phyloP scores from a whole-genome alignment of 2,797 vertebrate genomes.

The Eleutherodactylus coqui region DNA sequence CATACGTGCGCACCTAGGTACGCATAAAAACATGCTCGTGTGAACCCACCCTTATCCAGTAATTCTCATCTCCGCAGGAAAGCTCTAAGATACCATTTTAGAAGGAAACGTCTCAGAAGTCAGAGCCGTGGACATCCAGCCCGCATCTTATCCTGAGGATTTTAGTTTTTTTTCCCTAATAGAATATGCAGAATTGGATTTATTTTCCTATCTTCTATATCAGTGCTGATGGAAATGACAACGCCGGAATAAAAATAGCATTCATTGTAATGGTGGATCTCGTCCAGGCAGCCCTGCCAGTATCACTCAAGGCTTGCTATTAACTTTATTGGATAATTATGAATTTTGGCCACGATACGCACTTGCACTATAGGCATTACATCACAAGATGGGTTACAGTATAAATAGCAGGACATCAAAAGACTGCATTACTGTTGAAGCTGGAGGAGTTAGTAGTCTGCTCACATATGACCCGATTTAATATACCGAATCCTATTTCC shows the following conservation, averaged over 20 bases:
- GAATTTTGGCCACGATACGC: not conserved
- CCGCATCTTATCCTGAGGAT: not conserved
- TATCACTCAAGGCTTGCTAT: conserved; percentile 6
- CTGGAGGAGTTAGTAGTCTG: not conserved
- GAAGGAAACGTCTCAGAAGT: not conserved
- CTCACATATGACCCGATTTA: not conserved
- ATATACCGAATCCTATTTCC: not conserved
- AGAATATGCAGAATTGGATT: not conserved
- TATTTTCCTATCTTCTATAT: conserved; percentile 4
- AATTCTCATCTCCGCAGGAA: not conserved
- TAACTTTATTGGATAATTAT: conserved; percentile 35
- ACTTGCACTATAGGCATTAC: not conserved
- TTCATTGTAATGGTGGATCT: conserved; percentile 11
- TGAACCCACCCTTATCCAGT: too few relatives aligned
- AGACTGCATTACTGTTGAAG: not conserved
- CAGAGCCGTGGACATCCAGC: not conserved
- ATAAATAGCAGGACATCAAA: not conserved
- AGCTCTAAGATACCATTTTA: not conserved
- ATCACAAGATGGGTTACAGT: not conserved
- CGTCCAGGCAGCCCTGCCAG: conserved; percentile 6
- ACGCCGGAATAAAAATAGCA: conserved; percentile 14
- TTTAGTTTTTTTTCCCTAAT: not conserved
- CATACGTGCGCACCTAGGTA: too few relatives aligned
- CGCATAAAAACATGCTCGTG: too few relatives aligned
- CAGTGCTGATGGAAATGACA: conserved; percentile 13